A percentile compares a stretch with the other conserved stretches of the same genome.
phyloP scores from a whole-genome alignment of 2,797 vertebrate species.

The Sphaeramia orbicularis region DNA sequence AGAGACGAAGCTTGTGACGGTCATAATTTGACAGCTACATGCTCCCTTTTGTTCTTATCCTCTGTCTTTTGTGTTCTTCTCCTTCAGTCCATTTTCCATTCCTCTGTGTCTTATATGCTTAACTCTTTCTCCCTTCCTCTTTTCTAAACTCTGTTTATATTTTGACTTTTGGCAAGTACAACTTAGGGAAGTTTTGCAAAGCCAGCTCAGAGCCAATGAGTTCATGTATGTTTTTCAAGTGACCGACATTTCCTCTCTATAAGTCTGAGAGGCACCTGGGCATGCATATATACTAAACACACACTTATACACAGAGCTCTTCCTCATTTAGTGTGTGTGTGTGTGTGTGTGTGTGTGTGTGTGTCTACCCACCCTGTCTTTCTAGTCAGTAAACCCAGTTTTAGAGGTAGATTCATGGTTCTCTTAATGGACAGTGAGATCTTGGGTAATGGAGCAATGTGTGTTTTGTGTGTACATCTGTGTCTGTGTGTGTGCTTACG shows the following conservation, averaged over 20 bases:
- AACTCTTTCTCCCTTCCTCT: background rate
- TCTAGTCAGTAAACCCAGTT: constrained; percentile 80
- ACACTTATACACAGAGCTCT: constrained; percentile 37
- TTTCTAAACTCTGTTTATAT: constrained; percentile 32
- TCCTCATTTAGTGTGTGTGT: constrained; percentile 32
- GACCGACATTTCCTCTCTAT: constrained; percentile 54
- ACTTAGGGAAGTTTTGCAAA: constrained; percentile 39
- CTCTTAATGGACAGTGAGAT: constrained; percentile 81
- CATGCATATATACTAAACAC: constrained; percentile 37
- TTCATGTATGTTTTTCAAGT: constrained; percentile 66
- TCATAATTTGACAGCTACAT: constrained; percentile 50
- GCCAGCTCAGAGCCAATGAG: constrained; percentile 53
- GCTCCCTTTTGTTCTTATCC: constrained; percentile 24
- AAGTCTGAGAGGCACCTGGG: constrained; percentile 67
- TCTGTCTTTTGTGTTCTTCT: constrained; percentile 7
- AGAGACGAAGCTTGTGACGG: constrained; percentile 44
- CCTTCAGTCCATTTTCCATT: background rate
- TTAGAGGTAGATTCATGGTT: constrained; percentile 80
- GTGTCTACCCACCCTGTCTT: constrained; percentile 55
- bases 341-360: constrained; percentile 31
- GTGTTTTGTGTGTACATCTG: constrained; percentile 36
- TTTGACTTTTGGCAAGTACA: constrained; percentile 43
- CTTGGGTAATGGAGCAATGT: constrained; percentile 66
- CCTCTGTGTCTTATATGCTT: constrained; percentile 15
- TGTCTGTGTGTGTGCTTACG: constrained; percentile 35